Evolutionary conservation across 2,113 vertebrate genomes (phyloP).

Genomic region (Toxotes chatareus): DNA sequence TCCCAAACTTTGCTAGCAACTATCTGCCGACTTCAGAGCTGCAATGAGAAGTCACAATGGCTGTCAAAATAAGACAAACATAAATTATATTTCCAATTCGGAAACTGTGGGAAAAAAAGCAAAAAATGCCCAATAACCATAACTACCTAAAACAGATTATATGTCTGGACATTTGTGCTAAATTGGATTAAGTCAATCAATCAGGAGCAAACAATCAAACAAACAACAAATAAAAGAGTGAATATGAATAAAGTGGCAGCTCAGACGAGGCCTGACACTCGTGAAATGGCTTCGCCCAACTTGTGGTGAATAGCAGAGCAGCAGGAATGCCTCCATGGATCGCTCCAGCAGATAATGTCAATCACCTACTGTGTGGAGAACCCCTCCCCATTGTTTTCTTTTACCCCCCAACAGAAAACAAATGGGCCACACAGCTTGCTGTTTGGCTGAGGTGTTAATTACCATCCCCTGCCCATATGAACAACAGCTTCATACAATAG

Average conservation of each 20-base stretch:
- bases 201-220: slow-evolving; percentile 36
- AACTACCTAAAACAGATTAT: background rate
- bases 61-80: slow-evolving; percentile 3
- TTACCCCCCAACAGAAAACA: slow-evolving; percentile 84
- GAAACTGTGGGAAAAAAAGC: background rate
- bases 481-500: slow-evolving; percentile 81
- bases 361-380: slow-evolving; percentile 79
- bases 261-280: slow-evolving; percentile 59
- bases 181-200: slow-evolving; percentile 35
- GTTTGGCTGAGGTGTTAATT: slow-evolving; percentile 86
- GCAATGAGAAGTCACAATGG: slow-evolving; percentile 12
- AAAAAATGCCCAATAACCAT: background rate
- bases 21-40: slow-evolving; percentile 57
- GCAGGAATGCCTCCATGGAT: slow-evolving; percentile 79
- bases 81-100: background rate
- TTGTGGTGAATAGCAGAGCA: slow-evolving; percentile 63
- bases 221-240: slow-evolving; percentile 44
- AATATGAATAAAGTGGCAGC: slow-evolving; percentile 52
- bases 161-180: background rate
- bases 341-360: slow-evolving; percentile 84
- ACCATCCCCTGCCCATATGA: slow-evolving; percentile 80
- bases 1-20: slow-evolving; percentile 74
- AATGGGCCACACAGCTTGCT: slow-evolving; percentile 86
- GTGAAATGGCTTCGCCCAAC: slow-evolving; percentile 61
- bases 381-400: slow-evolving; percentile 83